Base-by-base conservation (phyloP, 2,888 invertebrate genomes). In the Drosophila birchii region DNA sequence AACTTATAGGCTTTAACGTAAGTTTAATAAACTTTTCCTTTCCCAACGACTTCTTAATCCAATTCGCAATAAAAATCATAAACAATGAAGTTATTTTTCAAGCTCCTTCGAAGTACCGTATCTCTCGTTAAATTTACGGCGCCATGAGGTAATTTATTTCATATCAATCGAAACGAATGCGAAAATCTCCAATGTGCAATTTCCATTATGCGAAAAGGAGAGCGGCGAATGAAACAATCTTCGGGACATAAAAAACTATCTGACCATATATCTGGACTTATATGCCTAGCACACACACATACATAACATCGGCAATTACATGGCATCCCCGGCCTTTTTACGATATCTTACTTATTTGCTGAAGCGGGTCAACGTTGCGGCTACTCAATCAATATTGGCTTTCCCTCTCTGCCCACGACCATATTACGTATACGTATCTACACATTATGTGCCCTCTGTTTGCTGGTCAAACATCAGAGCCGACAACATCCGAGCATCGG, bases 341-440 rank as follows among this genome's bases (percentile, higher is more conserved):
- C 74, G 66, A 86, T 81, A 68, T 81, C 81, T 75, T 78, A 51
- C 70, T 78, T 79, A 75, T 77, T 86, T 80, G 79, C 77, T 41
- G 69, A 64, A 51, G 72, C 78, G 45, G 60, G 74, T 71, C 84
- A 84, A 78, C 70, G 71, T 44, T 81, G 79, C 57, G 82, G 86
- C 78, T 84, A 81, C 76, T 86, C 81, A 86, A 81, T 86, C 83
- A 86, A 86, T 84, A 86, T 83, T 83, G 83, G 79, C 73, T 73
- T 79, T 78, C 59, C 55, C 75, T 77, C 76, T 26, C 26, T 26
- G 74, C 68, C 63, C 64, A 63, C 59, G 53, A 38, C 9, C 44
- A 32, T 9, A 70, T 53, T 47, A 44, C 61, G 57, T 45, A 56
- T 14, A 72, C 61, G 62, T 47, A 44, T 32, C 78, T 77, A 79